phyloP scores from a whole-genome alignment of 2,888 invertebrate species.

The Trissoscelio sp. region DNA sequence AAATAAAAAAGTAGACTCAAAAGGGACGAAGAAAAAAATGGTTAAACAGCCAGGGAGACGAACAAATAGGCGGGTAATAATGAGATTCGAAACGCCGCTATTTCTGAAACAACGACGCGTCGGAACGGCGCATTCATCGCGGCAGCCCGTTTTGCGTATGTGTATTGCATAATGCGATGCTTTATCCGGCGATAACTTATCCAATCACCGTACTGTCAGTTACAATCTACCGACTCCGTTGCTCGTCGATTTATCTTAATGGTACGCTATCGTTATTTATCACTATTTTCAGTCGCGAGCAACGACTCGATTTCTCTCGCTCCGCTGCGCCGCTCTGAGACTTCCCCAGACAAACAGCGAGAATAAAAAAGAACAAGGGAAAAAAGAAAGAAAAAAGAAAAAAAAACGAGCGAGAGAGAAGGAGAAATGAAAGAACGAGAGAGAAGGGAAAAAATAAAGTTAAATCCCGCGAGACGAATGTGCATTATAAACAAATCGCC shows the following conservation, averaged over 20 bases:
- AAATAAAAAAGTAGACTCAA: slow-evolving; percentile 29
- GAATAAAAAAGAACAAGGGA: slow-evolving; percentile 19
- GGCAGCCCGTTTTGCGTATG: slow-evolving; percentile 60
- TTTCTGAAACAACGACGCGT: slow-evolving; percentile 72
- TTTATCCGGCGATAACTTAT: slow-evolving; percentile 79
- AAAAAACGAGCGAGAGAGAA: not conserved
- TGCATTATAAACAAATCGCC: slow-evolving; percentile 69
- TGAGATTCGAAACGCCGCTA: slow-evolving; percentile 73
- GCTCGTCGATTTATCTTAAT: slow-evolving; percentile 81
- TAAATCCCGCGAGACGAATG: slow-evolving; percentile 60
- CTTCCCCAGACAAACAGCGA: slow-evolving; percentile 49
- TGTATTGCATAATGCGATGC: slow-evolving; percentile 77
- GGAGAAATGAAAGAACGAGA: slow-evolving; percentile 10
- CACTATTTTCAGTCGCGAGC: slow-evolving; percentile 79
- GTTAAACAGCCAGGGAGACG: slow-evolving; percentile 11
- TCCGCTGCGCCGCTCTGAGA: slow-evolving; percentile 55
- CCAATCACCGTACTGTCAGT: slow-evolving; percentile 81
- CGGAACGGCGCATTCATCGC: slow-evolving; percentile 67
- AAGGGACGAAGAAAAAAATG: slow-evolving; percentile 25
- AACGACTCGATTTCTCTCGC: slow-evolving; percentile 75
- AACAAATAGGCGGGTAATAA: slow-evolving; percentile 70
- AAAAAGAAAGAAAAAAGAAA: slow-evolving; percentile 50
- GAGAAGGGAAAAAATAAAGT: slow-evolving; percentile 55
- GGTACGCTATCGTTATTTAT: slow-evolving; percentile 81
- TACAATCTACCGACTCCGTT: slow-evolving; percentile 79